A percentile compares a stretch with the other conserved stretches of the same genome.
Conservation (phyloP, 2,888 invertebrate species). For the Eupelmus urozonus region DNA sequence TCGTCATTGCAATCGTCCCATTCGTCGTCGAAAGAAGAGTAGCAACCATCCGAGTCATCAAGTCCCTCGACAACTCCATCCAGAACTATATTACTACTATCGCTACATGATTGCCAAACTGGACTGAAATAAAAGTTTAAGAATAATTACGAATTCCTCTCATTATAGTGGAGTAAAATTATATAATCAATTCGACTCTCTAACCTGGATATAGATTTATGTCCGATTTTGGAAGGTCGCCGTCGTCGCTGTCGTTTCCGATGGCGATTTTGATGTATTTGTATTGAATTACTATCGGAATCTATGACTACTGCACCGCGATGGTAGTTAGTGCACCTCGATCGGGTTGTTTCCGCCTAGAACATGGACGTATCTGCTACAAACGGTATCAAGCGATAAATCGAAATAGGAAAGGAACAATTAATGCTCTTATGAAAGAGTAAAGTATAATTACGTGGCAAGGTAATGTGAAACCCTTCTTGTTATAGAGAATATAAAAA, state of each 20-base stretch:
- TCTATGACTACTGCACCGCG: conserved; percentile 46
- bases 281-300: conserved; percentile 55
- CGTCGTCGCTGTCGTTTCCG: conserved; percentile 58
- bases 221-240: conserved; percentile 37
- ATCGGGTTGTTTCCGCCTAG: conserved; percentile 51
- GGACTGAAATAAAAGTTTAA: conserved; percentile 75
- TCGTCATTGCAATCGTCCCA: conserved; percentile 57
- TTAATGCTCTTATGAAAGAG: too few species aligned
- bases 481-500: too few species aligned
- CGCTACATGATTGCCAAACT: conserved; percentile 74
- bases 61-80: conserved; percentile 72
- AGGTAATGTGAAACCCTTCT: too few species aligned
- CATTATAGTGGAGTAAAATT: too few species aligned
- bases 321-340: conserved; percentile 40
- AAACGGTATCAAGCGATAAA: conserved; percentile 53
- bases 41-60: conserved; percentile 75
- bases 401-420: conserved; percentile 25
- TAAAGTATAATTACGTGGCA: too few species aligned
- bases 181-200: neutral
- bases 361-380: conserved; percentile 61
- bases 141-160: neutral
- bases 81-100: conserved; percentile 73
- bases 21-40: conserved; percentile 75
- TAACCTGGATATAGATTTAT: conserved; percentile 53
- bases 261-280: conserved; percentile 51